phyloP scores from a whole-genome alignment of 2,113 vertebrate genomes.

The Corythornis cristatus region DNA sequence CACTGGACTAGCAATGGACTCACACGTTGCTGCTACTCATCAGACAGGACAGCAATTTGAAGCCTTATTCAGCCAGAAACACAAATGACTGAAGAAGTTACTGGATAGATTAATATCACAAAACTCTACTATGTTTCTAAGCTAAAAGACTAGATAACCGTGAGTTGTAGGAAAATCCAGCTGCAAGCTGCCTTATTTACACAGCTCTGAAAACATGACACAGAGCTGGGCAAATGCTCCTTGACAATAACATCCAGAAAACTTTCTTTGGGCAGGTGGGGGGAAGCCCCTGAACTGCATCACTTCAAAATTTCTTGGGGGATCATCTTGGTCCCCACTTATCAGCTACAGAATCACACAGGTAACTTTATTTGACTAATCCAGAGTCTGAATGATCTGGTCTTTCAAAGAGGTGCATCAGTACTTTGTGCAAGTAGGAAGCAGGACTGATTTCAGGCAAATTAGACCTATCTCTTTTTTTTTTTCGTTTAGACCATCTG shows the following conservation, averaged over 20 bases:
- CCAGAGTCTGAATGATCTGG: background rate
- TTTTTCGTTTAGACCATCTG: background rate
- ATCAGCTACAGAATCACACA: background rate
- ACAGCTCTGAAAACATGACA: background rate
- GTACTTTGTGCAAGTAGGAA: background rate
- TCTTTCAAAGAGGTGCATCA: background rate
- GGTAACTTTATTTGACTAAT: background rate
- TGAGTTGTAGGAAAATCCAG: background rate
- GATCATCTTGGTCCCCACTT: background rate
- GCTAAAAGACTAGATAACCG: background rate
- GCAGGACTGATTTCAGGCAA: background rate
- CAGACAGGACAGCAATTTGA: background rate
- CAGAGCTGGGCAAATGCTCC: background rate
- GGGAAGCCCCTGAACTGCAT: rapidly evolving
- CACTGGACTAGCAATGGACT: background rate
- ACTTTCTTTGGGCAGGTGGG: rapidly evolving
- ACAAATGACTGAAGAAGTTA: background rate
- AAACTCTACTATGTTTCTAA: background rate
- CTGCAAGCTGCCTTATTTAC: background rate
- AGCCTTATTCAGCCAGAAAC: slow-evolving; percentile 14
- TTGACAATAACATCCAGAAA: background rate
- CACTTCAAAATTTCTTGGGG: background rate
- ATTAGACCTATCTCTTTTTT: background rate
- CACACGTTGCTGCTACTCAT: background rate
- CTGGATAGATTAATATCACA: background rate